These are phyloP conservation scores for Chionomys nivalis DNA, from an alignment of 2,113 vertebrate species.

Conservation along the genomic window DNA sequence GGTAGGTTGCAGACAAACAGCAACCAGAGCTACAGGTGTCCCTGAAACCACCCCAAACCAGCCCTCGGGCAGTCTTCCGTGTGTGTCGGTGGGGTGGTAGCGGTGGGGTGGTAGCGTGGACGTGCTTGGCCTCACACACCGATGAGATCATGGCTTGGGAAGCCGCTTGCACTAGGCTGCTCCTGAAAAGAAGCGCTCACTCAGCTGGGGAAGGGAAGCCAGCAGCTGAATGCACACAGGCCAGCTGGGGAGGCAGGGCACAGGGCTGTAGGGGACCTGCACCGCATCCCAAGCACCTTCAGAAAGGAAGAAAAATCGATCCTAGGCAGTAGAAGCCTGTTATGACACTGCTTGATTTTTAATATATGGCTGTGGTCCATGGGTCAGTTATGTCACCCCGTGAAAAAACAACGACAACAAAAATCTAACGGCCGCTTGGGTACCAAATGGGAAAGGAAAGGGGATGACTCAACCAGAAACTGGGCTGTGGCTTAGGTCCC, in stretches of 20 bases:
- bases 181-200: constrained; percentile 85
- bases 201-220: constrained; percentile 82
- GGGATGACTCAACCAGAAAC: background rate
- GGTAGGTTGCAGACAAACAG: background rate
- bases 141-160: constrained; percentile 87
- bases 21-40: background rate
- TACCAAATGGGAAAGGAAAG: background rate
- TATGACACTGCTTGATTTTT: constrained; percentile 40
- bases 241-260: background rate
- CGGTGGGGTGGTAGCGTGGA: constrained; percentile 49
- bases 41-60: background rate
- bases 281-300: constrained; percentile 9
- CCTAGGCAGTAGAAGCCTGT: background rate
- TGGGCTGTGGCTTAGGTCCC: background rate
- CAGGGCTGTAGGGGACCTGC: background rate
- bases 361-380: background rate
- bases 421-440: background rate
- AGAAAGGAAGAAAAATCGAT: constrained; percentile 60
- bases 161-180: constrained; percentile 85
- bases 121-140: constrained; percentile 61
- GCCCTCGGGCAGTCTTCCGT: background rate
- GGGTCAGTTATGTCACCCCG: background rate
- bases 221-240: constrained; percentile 81
- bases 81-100: constrained; percentile 4
- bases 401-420: background rate